Percentiles rank a stretch among this genome's conserved stretches.
Conservation (phyloP, 2,113 vertebrate species). For the Silurus meridionalis region DNA sequence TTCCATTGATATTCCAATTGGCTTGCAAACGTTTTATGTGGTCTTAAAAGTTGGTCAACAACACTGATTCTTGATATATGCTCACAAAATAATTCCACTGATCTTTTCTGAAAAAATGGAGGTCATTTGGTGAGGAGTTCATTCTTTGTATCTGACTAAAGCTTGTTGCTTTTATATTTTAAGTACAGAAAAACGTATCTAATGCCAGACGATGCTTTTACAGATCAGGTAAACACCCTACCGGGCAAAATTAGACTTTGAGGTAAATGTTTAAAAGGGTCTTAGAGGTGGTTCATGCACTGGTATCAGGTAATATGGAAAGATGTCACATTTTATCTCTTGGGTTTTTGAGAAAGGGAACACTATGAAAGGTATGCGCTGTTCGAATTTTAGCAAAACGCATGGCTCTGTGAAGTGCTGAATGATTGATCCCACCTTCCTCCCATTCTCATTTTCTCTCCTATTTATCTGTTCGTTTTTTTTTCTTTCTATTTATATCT, state of each 20-base stretch:
- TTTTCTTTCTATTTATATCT: constrained; percentile 24
- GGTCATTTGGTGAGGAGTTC: neutral
- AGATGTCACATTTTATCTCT: constrained; percentile 51
- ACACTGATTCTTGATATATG: neutral
- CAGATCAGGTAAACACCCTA: constrained; percentile 40
- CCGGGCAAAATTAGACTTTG: constrained; percentile 38
- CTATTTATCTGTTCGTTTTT: neutral
- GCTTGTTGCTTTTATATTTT: neutral
- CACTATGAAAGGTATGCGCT: constrained; percentile 45
- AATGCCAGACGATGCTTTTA: constrained; percentile 32
- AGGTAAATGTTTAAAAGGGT: constrained; percentile 49
- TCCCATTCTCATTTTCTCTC: constrained; percentile 2
- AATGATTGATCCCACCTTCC: constrained; percentile 40
- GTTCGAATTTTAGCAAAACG: constrained; percentile 17
- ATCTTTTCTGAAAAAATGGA: constrained; percentile 8
- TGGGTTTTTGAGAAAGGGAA: constrained; percentile 5
- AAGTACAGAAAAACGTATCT: constrained; percentile 31
- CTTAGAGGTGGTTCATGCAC: constrained; percentile 30
- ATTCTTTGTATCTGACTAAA: constrained; percentile 27
- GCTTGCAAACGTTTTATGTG: neutral
- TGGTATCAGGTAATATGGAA: constrained; percentile 39
- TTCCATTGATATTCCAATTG: neutral
- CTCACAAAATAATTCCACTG: neutral
- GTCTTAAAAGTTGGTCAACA: neutral
- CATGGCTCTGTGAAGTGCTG: constrained; percentile 14